Evolutionary conservation across 2,797 vertebrate genomes (phyloP), one percentile per base, ranked within the genome.

Genomic region (Tiaroga cobitis): DNA sequence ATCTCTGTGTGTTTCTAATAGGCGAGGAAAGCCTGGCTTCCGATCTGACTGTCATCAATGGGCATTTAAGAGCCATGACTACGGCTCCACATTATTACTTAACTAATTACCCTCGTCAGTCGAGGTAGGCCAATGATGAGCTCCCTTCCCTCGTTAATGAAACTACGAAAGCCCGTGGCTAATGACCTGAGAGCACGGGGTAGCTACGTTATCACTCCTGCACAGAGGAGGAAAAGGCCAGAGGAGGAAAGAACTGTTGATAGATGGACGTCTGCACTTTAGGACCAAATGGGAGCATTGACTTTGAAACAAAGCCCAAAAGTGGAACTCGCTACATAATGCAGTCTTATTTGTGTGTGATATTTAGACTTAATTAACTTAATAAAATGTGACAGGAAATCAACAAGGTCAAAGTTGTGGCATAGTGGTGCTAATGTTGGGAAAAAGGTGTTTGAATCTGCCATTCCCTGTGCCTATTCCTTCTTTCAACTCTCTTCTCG

Each of bases 31-130:
- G 86, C 82, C 80, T 46, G 21, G 80, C 56, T 81, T 79, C 70
- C 86, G 81, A 86, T 88, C 85, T 69, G 82, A 85, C 88, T 84
- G 84, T 89, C 89, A 89, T 90, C 90, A 91, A 88, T 84, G 84
- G 82, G 74, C 84, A 84, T 87, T 87, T 88, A 90, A 89, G 87
- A 88, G 82, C 88, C 83, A 82, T 68, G 88, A 81, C 81, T 89
- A 86, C 82, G 80, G 82, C 89, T 90, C 72, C 83, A 86, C 87
- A 88, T 90, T 91, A 90, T 90, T 89, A 91, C 90, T 91, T 89
- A 89, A 88, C 89, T 92, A 92, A 92, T 92, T 92, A 90, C 86
- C 88, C 81, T 85, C 82, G 87, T 80, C 81, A 88, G 86, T 86
- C 80, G 87, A 89, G 90, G 90, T 87, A 85, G 82, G 82, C 89